Conservation (phyloP, 2,888 invertebrate genomes). For the Encarsia formosa region DNA sequence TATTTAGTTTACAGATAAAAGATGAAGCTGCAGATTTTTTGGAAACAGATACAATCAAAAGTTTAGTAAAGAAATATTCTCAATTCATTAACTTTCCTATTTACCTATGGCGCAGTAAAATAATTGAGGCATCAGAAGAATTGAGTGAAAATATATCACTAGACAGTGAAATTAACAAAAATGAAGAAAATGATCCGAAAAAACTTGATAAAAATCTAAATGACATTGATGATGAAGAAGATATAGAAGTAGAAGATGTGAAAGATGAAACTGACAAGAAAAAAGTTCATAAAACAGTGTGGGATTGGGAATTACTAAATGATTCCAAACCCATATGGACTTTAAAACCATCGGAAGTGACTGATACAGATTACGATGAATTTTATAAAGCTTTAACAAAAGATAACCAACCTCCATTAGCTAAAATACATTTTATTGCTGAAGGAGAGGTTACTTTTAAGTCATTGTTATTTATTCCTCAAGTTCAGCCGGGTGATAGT, state of each 20-base stretch:
- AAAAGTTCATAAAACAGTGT: conserved; percentile 88
- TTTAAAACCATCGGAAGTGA: conserved; percentile 79
- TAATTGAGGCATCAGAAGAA: conserved; percentile 55
- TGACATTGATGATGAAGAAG: conserved; percentile 56
- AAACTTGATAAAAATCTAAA: conserved; percentile 48
- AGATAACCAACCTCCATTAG: conserved; percentile 77
- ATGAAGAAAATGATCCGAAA: conserved; percentile 38
- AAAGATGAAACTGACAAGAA: conserved; percentile 71
- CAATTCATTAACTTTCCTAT: conserved; percentile 99
- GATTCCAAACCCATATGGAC: conserved; percentile 99
- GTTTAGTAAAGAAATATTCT: conserved; percentile 93
- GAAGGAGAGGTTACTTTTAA: conserved; percentile 99
- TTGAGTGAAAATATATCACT: conserved; percentile 62
- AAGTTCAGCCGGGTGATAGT: conserved; percentile 83
- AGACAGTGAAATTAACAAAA: too few species aligned
- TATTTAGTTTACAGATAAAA: conserved; percentile 78
- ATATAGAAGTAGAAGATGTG: conserved; percentile 65
- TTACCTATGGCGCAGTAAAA: conserved; percentile 81
- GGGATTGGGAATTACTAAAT: conserved; percentile 97
- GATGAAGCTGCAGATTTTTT: conserved; percentile 96
- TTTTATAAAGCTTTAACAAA: conserved; percentile 96
- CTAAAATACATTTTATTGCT: conserved; percentile 92
- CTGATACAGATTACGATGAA: conserved; percentile 84
- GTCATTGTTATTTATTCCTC: conserved; percentile 90
- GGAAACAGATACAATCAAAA: conserved; percentile 85